Evolutionary conservation across 2,797 vertebrate genomes (phyloP).

Genomic region (Kryptopterus vitreolus): DNA sequence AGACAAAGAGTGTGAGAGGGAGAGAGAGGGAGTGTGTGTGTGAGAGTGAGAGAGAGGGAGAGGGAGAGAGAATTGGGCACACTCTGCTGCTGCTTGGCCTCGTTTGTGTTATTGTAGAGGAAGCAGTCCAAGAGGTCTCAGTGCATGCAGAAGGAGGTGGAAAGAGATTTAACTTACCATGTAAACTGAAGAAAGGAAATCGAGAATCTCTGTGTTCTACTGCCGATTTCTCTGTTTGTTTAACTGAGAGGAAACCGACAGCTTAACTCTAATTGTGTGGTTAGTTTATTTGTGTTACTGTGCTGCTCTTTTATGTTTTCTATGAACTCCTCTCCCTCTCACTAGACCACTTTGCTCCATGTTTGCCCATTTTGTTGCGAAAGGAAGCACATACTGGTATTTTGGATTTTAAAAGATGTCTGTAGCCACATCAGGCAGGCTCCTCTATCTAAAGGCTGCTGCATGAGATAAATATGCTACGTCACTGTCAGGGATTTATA

Average conservation of each 20-base stretch:
- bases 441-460: conserved; percentile 8
- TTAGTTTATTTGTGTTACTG: conserved; percentile 70
- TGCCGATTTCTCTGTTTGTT: conserved; percentile 65
- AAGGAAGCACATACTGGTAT: conserved; percentile 27
- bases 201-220: conserved; percentile 66
- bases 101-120: conserved; percentile 43
- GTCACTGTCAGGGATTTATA: conserved; percentile 31
- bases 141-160: conserved; percentile 65
- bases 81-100: conserved; percentile 47
- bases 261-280: conserved; percentile 70
- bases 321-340: conserved; percentile 55
- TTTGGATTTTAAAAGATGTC: conserved; percentile 44
- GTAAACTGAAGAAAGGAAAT: conserved; percentile 73
- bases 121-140: conserved; percentile 51
- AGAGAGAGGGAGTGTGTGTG: conserved; percentile 10
- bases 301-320: conserved; percentile 65
- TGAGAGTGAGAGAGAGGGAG: conserved; percentile 2
- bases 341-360: conserved; percentile 35
- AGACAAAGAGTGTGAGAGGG: conserved; percentile 14
- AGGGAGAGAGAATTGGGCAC: conserved; percentile 23
- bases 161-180: conserved; percentile 71
- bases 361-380: conserved; percentile 43
- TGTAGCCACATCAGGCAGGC: conserved; percentile 24
- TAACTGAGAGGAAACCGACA: conserved; percentile 70
- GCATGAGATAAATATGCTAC: conserved; percentile 23